These are phyloP conservation scores for Crocuta crocuta DNA, from an alignment of 2,113 vertebrate species.

Conservation along the genomic window DNA sequence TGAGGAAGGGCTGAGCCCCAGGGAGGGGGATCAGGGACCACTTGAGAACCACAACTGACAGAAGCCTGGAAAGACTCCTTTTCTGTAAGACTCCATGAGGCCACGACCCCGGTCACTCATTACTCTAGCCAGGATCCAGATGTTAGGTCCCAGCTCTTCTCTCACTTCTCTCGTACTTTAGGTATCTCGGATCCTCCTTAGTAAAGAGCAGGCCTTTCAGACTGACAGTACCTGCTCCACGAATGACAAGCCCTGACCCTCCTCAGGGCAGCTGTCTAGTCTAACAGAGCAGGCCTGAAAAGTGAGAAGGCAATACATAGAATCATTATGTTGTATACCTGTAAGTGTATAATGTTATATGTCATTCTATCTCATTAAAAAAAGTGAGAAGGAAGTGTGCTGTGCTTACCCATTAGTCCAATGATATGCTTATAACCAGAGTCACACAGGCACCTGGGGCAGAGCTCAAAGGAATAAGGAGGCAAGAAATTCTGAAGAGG, in stretches of 20 bases:
- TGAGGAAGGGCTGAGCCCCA: neutral
- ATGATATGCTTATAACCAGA: neutral
- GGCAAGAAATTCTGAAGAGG: neutral
- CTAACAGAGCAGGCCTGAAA: neutral
- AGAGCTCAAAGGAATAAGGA: neutral
- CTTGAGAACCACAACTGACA: neutral
- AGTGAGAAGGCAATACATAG: neutral
- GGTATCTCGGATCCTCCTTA: neutral
- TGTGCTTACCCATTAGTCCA: neutral
- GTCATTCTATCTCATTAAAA: neutral
- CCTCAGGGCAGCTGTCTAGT: neutral
- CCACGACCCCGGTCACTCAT: neutral
- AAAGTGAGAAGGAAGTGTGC: neutral
- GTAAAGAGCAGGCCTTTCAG: neutral
- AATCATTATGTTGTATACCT: neutral
- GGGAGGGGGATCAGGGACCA: neutral
- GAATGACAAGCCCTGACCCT: neutral
- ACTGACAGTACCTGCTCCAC: neutral
- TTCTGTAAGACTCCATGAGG: neutral
- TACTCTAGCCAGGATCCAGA: too few relatives aligned
- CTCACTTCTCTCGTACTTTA: neutral
- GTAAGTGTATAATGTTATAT: neutral
- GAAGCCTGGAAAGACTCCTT: neutral
- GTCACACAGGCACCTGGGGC: neutral
- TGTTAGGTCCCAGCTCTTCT: neutral